phyloP scores from a whole-genome alignment of 1,140 invertebrate genomes.

The Drosophila lacertosa region DNA sequence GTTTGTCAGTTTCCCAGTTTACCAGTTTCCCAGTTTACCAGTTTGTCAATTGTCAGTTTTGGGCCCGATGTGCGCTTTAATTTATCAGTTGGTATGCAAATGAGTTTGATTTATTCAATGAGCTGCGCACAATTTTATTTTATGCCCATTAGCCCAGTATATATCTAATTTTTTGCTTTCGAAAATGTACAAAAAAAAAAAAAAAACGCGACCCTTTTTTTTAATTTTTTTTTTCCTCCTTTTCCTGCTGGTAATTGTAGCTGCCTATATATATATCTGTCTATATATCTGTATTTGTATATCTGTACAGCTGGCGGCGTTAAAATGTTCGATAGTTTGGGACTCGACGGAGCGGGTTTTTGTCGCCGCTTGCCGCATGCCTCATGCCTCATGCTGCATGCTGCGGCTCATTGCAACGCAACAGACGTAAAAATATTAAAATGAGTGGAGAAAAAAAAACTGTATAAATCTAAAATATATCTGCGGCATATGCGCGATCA shows the following conservation, averaged over 20 bases:
- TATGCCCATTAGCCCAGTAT: constrained; percentile 44
- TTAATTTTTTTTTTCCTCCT: constrained; percentile 36
- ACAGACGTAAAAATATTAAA: constrained; percentile 79
- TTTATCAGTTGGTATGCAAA: constrained; percentile 82
- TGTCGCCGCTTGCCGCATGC: constrained; percentile 6
- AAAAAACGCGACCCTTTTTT: constrained; percentile 51
- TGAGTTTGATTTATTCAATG: constrained; percentile 83
- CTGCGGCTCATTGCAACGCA: constrained; percentile 83
- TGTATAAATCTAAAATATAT: constrained; percentile 67
- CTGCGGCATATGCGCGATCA: constrained; percentile 63
- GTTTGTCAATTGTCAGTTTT: constrained; percentile 73
- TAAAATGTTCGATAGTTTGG: constrained; percentile 28
- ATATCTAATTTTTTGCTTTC: constrained; percentile 22
- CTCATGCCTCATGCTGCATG: constrained; percentile 54
- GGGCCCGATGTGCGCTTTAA: constrained; percentile 54
- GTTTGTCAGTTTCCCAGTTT: constrained; percentile 35
- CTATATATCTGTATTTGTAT: background rate
- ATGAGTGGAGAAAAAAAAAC: constrained; percentile 25
- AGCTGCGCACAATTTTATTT: constrained; percentile 73
- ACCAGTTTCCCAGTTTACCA: constrained; percentile 33
- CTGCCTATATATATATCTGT: background rate
- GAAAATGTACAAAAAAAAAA: constrained; percentile 24
- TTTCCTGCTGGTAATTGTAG: constrained; percentile 30
- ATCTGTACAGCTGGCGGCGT: constrained; percentile 53
- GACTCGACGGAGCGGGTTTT: constrained; percentile 8